Conservation (phyloP, 2,797 vertebrate species). For the Clarias laeviceps region DNA sequence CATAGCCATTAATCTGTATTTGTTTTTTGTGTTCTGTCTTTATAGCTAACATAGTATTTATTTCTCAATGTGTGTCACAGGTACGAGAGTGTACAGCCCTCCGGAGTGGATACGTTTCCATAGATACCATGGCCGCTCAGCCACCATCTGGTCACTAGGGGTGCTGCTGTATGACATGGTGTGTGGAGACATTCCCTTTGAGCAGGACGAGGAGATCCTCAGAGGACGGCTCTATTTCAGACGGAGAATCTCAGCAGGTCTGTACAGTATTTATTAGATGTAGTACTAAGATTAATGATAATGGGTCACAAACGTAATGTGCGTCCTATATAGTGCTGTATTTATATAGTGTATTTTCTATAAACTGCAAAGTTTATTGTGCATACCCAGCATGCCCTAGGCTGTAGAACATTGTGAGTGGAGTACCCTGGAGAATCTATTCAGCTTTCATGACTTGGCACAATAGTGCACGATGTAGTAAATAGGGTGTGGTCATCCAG, state of each 20-base stretch:
- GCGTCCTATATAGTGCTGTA: background rate
- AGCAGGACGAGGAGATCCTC: constrained; percentile 95
- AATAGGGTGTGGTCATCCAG: background rate
- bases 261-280: constrained; percentile 31
- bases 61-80: constrained; percentile 64
- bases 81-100: constrained; percentile 94
- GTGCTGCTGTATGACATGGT: constrained; percentile 97
- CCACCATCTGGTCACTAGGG: constrained; percentile 94
- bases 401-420: background rate
- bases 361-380: background rate
- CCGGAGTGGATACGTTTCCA: constrained; percentile 97
- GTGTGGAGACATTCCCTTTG: constrained; percentile 95
- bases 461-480: background rate
- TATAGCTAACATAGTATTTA: constrained; percentile 11
- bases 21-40: background rate
- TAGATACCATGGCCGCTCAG: constrained; percentile 93
- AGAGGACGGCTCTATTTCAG: constrained; percentile 90
- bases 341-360: background rate
- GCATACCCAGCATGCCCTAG: background rate
- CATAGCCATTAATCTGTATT: background rate
- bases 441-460: background rate
- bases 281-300: background rate
- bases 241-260: constrained; percentile 89
- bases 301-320: background rate
- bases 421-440: background rate